Evolutionary conservation across 2,797 vertebrate species (phyloP), one percentile per base, ranked within the genome.

Genomic region (Sebastes kiyomatsui): DNA sequence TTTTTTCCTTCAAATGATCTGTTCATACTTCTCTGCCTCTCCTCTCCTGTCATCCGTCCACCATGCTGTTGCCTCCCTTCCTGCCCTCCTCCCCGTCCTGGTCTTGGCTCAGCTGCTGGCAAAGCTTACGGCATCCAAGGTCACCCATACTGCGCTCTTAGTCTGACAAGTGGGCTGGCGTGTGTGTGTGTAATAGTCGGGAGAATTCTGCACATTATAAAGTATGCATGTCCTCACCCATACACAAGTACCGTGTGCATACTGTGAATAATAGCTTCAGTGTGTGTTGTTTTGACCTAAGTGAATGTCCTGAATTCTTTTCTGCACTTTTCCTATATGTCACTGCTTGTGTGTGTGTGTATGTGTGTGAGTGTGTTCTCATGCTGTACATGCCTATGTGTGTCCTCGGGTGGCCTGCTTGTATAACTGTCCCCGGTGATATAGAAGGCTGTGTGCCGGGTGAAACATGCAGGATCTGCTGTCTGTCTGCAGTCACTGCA

Each of bases 341-440:
- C 38, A 14, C 11, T 22, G 25, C 4, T 4, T 46, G 9, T 33
- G 20, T 61, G 30, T 62, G 16, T 32, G 59, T 33, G 18, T n/a
- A 2, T 22, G 20, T 22, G 30, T 62, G 61, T 64, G 5, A 16
- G 69, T 64, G 32, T 42, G 18, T 72, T 46, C 60, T 46, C 30
- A 46, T 8, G 25, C 52, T n/a, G 67, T 58, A 25, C 20, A 54
- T 80, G 20, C 52, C 49, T 14, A n/a, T 33, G 32, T 14, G 49
- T 84, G 79, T 80, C 81, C 89, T 86, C 52, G 20, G 13, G 20
- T 87, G 73, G 78, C 79, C 85, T 73, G 74, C 28, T 82, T 87
- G 70, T 72, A 9, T 71, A 88, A 82, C 66, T 25, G 54, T 76
- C 67, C 75, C 23, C 10, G 5, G 18, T n/a, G n/a, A 32, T 84